These are phyloP conservation scores for Hyla sarda DNA, from an alignment of 2,113 vertebrate genomes.

Conservation along the genomic window DNA sequence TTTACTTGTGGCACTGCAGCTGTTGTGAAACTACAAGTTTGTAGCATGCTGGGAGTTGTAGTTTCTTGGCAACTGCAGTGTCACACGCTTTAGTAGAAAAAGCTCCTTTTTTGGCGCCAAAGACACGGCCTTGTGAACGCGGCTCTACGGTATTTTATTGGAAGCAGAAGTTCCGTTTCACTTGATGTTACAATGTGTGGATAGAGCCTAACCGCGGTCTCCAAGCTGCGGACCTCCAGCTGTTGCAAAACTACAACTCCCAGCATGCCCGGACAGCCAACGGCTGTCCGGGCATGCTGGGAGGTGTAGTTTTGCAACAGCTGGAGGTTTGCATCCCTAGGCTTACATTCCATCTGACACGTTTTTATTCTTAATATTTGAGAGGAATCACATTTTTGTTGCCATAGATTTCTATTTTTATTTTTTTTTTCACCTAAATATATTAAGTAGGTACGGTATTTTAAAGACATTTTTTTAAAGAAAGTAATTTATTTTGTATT, in stretches of 20 bases:
- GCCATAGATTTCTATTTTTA: not conserved
- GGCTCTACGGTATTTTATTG: not conserved
- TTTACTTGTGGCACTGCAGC: not conserved
- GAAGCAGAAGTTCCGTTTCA: too few species aligned
- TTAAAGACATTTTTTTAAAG: slow-evolving; percentile 1
- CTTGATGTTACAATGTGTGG: too few species aligned
- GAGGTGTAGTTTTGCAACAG: too few species aligned
- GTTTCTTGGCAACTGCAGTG: not conserved
- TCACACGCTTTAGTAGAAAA: not conserved
- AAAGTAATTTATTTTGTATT: slow-evolving; percentile 32
- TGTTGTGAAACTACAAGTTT: not conserved
- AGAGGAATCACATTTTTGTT: not conserved
- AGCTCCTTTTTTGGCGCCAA: not conserved
- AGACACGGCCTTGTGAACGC: not conserved
- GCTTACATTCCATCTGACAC: too few species aligned
- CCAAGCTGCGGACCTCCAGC: too few species aligned
- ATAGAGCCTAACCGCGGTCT: too few species aligned
- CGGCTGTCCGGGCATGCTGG: too few species aligned
- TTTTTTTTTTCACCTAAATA: not conserved
- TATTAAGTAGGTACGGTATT: too few species aligned
- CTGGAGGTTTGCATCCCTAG: too few species aligned
- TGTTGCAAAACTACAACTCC: too few species aligned
- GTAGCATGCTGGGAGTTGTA: not conserved
- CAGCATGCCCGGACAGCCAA: too few species aligned
- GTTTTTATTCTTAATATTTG: not conserved